These are phyloP conservation scores for Oryzias dopingdopingensis DNA, from an alignment of 2,797 vertebrate species.

Conservation along the genomic window DNA sequence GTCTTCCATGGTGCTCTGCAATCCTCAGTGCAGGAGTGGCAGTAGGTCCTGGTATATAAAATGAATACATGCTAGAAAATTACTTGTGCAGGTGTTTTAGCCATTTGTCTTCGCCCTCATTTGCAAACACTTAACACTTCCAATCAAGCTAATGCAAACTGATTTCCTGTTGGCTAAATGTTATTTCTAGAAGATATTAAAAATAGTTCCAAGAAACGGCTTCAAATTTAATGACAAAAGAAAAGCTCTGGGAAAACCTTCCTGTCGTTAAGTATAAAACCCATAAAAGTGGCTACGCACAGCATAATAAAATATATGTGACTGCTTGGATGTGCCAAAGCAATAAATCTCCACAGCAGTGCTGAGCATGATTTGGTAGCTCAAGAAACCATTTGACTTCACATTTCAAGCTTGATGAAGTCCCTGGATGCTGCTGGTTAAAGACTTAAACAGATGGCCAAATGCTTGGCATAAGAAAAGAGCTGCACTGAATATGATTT, in stretches of 20 bases:
- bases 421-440: constrained; percentile 75
- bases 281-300: constrained; percentile 62
- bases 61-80: constrained; percentile 26
- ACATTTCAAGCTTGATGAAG: constrained; percentile 76
- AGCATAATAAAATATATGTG: constrained; percentile 60
- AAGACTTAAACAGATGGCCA: constrained; percentile 82
- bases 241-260: constrained; percentile 59
- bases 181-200: constrained; percentile 51
- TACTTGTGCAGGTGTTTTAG: constrained; percentile 47
- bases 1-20: constrained; percentile 39
- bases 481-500: constrained; percentile 76
- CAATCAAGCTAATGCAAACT: constrained; percentile 50
- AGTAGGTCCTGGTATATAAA: constrained; percentile 26
- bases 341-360: constrained; percentile 68
- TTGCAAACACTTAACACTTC: constrained; percentile 63
- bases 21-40: constrained; percentile 30
- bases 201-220: constrained; percentile 39
- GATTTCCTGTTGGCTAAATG: constrained; percentile 48
- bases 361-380: constrained; percentile 65
- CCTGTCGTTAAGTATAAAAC: constrained; percentile 61
- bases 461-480: constrained; percentile 78
- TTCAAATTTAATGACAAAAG: constrained; percentile 57
- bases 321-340: constrained; percentile 59
- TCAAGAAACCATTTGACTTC: constrained; percentile 73
- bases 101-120: constrained; percentile 53